Evolutionary conservation across 2,797 vertebrate genomes (phyloP).

Genomic region (Acipenser oxyrinchus): DNA sequence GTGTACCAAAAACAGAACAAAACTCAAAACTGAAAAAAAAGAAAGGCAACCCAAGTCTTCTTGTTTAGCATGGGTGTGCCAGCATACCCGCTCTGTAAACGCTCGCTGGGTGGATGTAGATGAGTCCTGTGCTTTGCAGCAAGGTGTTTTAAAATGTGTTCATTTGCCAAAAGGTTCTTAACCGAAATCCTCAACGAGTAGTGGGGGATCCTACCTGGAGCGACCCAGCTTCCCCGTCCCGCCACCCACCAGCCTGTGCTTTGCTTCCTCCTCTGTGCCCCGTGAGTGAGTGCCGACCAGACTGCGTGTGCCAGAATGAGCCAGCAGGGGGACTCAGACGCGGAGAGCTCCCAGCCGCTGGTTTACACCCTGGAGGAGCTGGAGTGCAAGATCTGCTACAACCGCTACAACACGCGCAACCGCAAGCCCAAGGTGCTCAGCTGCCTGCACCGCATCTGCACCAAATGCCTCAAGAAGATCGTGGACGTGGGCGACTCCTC

Average conservation of each 20-base stretch:
- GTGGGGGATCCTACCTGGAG: not conserved
- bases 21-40: too few species aligned
- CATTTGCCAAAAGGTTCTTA: too few species aligned
- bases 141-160: too few species aligned
- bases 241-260: not conserved
- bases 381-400: slow-evolving; percentile 84
- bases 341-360: slow-evolving; percentile 23
- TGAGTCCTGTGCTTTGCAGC: too few species aligned
- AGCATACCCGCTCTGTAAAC: too few species aligned
- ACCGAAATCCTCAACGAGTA: not conserved
- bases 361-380: slow-evolving; percentile 56
- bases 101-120: too few species aligned
- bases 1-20: too few species aligned
- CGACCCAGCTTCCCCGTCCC: not conserved
- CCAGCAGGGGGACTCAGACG: not conserved
- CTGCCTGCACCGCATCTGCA: slow-evolving; percentile 72
- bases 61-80: too few species aligned
- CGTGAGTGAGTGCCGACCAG: slow-evolving; percentile 21
- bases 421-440: slow-evolving; percentile 67
- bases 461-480: slow-evolving; percentile 75
- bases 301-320: slow-evolving; percentile 34
- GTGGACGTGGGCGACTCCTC: slow-evolving; percentile 58
- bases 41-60: too few species aligned
- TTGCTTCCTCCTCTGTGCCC: slow-evolving; percentile 30
- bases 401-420: slow-evolving; percentile 58